Evolutionary conservation across 1,140 invertebrate genomes (phyloP), one percentile per base, ranked within the genome.

Genomic region (Cotesia chilonis): DNA sequence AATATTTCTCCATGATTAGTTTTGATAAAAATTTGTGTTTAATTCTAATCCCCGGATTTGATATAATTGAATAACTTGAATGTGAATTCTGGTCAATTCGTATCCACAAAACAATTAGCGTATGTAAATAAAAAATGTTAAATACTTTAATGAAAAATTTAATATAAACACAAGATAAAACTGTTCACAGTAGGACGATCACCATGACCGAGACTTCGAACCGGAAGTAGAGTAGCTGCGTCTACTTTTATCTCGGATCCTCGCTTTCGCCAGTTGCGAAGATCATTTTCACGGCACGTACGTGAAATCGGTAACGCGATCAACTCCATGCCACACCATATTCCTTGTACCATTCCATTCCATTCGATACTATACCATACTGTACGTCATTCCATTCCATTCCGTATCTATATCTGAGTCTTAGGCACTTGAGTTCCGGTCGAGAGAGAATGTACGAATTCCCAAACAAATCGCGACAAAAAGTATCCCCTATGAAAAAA

Each of bases 271-370:
- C 77, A 51, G 6, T 38, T 38, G 68, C 63, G 57, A 60, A 63
- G 75, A 78, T 76, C 70, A 75, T 79, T 79, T 80, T 74, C 74
- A 74, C 70, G 65, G 68, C 68, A 71, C 61, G 66, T 69, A 63
- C 71, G 76, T 76, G 77, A 81, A 81, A 81, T 81, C 75, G 76
- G 77, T 80, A 77, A 80, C 76, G 68, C 73, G 55, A n/a, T 70
- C n/a, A 57, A 20, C 54, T 57, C 54, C 1, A 20, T 57, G n/a
- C 17, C 17, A 20, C 54, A 65, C 36, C 35, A 65, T 20, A 37
- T 65, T 65, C 63, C 63, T n/a, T 47, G 10, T 47, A 47, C 41
- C 41, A 47, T 47, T 9, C 41, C 41, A 47, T 47, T 9, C 38
- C 2, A 37, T 37, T 38, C 6, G 9, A 57, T 57, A 14, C 20